Percentiles rank a stretch among this genome's conserved stretches.
Evolutionary conservation across 2,113 vertebrate genomes (phyloP).

Genomic region (Hiodon tergisus): DNA sequence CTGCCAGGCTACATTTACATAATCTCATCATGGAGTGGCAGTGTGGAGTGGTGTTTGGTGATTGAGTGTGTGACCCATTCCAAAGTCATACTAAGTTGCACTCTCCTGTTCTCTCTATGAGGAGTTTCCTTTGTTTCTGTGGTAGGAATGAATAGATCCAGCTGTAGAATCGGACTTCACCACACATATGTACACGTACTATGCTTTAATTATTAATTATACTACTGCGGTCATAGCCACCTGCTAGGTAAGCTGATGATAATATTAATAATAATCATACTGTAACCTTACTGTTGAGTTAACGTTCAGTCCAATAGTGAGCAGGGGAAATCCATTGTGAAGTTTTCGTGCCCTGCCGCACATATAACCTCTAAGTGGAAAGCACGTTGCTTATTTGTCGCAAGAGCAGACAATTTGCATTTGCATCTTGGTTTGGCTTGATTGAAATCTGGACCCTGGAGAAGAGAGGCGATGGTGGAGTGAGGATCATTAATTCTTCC

Average conservation of each 20-base stretch:
- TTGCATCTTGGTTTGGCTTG: not conserved
- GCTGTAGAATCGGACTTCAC: not conserved
- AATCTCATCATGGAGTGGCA: too few relatives aligned
- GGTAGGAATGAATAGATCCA: too few relatives aligned
- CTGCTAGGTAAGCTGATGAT: too few relatives aligned
- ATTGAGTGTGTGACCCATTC: too few relatives aligned
- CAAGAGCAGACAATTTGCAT: not conserved
- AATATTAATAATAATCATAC: too few relatives aligned
- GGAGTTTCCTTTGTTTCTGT: too few relatives aligned
- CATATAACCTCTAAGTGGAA: not conserved
- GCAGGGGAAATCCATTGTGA: not conserved
- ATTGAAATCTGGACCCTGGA: not conserved
- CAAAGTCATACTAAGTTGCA: too few relatives aligned
- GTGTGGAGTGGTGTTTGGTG: too few relatives aligned
- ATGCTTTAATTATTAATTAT: not conserved
- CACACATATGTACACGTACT: too few relatives aligned
- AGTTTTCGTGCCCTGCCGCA: not conserved
- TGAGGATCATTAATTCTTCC: constrained; percentile 1
- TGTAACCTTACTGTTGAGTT: too few relatives aligned
- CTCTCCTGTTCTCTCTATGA: too few relatives aligned
- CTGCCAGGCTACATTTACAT: too few relatives aligned
- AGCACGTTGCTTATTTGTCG: constrained; percentile 6
- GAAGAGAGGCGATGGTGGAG: not conserved
- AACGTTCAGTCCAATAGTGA: not conserved
- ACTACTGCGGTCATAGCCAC: not conserved